A percentile compares a stretch with the other conserved stretches of the same genome.
phyloP scores from a whole-genome alignment of 2,797 vertebrate species.

The Lithobates pipiens region DNA sequence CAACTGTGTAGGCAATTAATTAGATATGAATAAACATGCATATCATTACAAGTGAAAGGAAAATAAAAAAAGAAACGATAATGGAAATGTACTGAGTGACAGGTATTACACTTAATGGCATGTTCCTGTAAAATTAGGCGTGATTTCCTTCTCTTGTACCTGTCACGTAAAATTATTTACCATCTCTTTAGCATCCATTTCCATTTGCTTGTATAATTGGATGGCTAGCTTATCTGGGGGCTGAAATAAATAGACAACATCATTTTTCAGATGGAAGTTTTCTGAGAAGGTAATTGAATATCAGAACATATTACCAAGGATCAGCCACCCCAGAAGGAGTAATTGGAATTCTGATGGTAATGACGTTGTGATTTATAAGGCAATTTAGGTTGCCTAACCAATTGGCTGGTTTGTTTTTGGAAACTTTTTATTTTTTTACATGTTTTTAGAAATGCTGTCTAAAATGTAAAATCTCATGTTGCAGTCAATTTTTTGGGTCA shows the following conservation, averaged over 20 bases:
- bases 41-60: not conserved
- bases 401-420: not conserved
- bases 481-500: too few relatives aligned
- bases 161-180: conserved; percentile 67
- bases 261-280: conserved; percentile 66
- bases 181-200: conserved; percentile 57
- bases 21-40: conserved; percentile 24
- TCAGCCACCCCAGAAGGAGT: conserved; percentile 49
- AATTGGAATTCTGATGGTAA: conserved; percentile 33
- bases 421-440: not conserved
- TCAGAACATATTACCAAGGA: conserved; percentile 44
- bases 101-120: conserved; percentile 44
- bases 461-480: too few relatives aligned
- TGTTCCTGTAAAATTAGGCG: conserved; percentile 61
- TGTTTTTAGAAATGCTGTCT: not conserved
- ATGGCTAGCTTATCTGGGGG: conserved; percentile 55
- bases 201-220: conserved; percentile 67
- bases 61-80: conserved; percentile 28
- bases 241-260: conserved; percentile 64
- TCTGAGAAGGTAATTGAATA: conserved; percentile 68
- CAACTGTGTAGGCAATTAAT: conserved; percentile 35
- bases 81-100: conserved; percentile 52
- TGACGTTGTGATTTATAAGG: conserved; percentile 31
- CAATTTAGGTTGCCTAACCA: not conserved
- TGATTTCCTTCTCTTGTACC: conserved; percentile 60